Conservation (phyloP, 2,797 vertebrate species). For the Falco biarmicus region DNA sequence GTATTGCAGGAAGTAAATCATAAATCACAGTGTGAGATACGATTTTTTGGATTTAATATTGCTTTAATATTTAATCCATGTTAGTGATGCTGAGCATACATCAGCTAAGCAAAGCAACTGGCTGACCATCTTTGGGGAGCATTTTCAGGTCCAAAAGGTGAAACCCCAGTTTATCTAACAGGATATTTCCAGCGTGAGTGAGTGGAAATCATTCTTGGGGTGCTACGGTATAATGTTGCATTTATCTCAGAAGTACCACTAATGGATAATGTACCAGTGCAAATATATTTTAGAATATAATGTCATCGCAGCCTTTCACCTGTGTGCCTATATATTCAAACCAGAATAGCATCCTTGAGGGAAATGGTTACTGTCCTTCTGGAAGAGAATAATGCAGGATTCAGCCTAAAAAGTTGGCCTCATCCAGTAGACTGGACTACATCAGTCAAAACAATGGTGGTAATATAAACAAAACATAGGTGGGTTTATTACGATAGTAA, state of each 20-base stretch:
- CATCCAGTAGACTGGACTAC: background rate
- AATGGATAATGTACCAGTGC: background rate
- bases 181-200: background rate
- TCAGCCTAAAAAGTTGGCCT: background rate
- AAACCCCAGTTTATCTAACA: background rate
- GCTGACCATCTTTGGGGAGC: background rate
- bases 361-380: background rate
- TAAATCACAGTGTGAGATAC: background rate
- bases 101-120: conserved; percentile 15
- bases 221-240: background rate
- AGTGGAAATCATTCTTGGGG: background rate
- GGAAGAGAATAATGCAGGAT: background rate
- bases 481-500: background rate
- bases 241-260: background rate
- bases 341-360: background rate
- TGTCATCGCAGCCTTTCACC: background rate
- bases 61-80: background rate
- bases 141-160: background rate
- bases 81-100: background rate
- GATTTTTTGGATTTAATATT: background rate
- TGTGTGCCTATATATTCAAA: background rate
- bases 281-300: background rate
- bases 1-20: background rate
- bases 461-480: background rate
- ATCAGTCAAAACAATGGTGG: background rate